Base-by-base conservation (phyloP, 92 coral and sea anemone species). In the Epizoanthus ramosus region DNA sequence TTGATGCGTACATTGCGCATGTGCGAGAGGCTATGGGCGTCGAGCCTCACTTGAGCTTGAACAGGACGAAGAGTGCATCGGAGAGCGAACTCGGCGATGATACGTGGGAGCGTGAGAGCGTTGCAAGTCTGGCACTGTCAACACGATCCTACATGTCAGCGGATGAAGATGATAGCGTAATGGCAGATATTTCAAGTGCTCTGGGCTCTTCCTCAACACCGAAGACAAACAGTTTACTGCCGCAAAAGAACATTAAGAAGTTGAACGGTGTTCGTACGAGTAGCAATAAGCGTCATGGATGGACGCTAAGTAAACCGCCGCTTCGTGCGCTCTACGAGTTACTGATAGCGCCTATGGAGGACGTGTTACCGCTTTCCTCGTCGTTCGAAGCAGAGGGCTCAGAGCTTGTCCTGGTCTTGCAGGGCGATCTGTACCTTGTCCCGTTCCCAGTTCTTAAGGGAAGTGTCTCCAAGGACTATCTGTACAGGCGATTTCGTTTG, bases 21-120 rank as follows among this genome's bases (percentile, higher is more conserved):
- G 91, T 97, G 80, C 91, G 99, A 13, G 99, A 97, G 37, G 96
- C 98, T 33, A 74, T 97, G 80, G 99, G 99, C 45, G 99, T 97
- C 41, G 95, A 97, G 85, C 99, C 98, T n/a, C 98, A 94, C 70
- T 84, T 91, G 86, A 93, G 88, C 52, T 76, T 87, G 84, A 87
- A 79, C 68, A 90, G 95, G 50, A 85, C 98, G 0, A 84, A 89
- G 5, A 92, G 97, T 79, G 35, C 90, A 66, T 83, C 98, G 0
- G 99, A 93, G 45, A 89, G 94, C 66, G 98, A 97, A 41, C 31
- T 91, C 0, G 93, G 88, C 43, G 94, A 89, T 28, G 90, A 87
- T 79, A 65, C 98, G 58, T 85, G 92, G 92, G 97, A 91, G 61
- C 89, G 91, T 70, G 92, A 86, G 54, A 92, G 93, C 80, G 61